Percentiles rank a stretch among this genome's conserved stretches.
These are phyloP conservation scores for Rhinolophus sinicus DNA, from an alignment of 2,113 vertebrate genomes.

Conservation along the genomic window DNA sequence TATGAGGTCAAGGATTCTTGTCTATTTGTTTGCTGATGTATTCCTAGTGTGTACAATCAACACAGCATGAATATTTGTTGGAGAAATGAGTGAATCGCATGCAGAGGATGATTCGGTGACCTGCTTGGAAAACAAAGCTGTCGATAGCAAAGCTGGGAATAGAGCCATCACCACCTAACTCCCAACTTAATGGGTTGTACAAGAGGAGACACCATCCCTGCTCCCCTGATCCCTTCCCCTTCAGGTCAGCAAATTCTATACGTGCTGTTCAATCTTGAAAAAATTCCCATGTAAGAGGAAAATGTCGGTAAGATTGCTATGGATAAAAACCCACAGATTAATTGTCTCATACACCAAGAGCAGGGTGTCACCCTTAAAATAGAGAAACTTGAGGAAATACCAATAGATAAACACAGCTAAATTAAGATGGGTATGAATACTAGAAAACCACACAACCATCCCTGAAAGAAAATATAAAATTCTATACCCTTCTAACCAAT, in stretches of 20 bases:
- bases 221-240: rapidly evolving
- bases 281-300: not conserved
- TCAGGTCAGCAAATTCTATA: not conserved
- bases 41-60: not conserved
- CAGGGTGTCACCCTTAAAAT: not conserved
- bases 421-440: not conserved
- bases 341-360: not conserved
- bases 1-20: not conserved
- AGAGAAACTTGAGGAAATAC: constrained; percentile 15
- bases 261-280: not conserved
- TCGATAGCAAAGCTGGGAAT: not conserved
- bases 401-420: not conserved
- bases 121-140: not conserved
- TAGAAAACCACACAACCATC: not conserved
- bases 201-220: not conserved
- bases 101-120: not conserved
- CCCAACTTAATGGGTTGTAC: not conserved
- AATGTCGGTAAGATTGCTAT: not conserved
- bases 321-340: not conserved
- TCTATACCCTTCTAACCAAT: not conserved
- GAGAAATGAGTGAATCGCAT: not conserved
- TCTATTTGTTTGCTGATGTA: not conserved
- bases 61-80: not conserved
- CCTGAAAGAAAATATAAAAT: constrained; percentile 18
- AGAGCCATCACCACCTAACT: not conserved